Evolutionary conservation across 2,113 vertebrate genomes (phyloP).

Genomic region (Lepisosteus osseus): DNA sequence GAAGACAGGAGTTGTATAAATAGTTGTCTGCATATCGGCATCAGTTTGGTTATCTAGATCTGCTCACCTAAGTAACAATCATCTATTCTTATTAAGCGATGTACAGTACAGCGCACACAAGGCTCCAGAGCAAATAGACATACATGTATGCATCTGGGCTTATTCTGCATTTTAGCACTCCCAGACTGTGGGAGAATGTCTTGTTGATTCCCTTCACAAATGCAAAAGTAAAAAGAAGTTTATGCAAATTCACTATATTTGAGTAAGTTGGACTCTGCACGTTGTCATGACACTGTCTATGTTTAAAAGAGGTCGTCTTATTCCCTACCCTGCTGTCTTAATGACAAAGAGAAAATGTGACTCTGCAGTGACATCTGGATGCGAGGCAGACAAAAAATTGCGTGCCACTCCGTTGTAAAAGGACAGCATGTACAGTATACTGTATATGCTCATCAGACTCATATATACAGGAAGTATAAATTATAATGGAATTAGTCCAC

Average conservation of each 20-base stretch:
- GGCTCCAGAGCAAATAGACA: background rate
- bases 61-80: no score
- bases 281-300: slow-evolving; percentile 72
- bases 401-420: no score
- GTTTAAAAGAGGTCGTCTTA: slow-evolving; percentile 77
- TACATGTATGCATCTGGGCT: background rate
- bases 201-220: slow-evolving; percentile 40
- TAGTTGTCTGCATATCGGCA: no score
- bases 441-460: no score
- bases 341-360: slow-evolving; percentile 58
- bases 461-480: no score
- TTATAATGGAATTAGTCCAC: no score
- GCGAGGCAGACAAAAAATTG: slow-evolving; percentile 22
- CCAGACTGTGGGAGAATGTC: slow-evolving; percentile 46
- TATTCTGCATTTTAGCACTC: slow-evolving; percentile 37
- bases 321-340: slow-evolving; percentile 58
- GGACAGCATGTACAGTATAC: no score
- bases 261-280: slow-evolving; percentile 58
- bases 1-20: no score
- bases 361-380: slow-evolving; percentile 66
- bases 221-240: slow-evolving; percentile 45
- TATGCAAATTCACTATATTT: slow-evolving; percentile 65
- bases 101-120: slow-evolving; percentile 1
- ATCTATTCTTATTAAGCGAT: background rate
- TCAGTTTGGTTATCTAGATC: no score